These are phyloP conservation scores for Alosa alosa DNA, from an alignment of 2,113 vertebrate species.

Conservation along the genomic window DNA sequence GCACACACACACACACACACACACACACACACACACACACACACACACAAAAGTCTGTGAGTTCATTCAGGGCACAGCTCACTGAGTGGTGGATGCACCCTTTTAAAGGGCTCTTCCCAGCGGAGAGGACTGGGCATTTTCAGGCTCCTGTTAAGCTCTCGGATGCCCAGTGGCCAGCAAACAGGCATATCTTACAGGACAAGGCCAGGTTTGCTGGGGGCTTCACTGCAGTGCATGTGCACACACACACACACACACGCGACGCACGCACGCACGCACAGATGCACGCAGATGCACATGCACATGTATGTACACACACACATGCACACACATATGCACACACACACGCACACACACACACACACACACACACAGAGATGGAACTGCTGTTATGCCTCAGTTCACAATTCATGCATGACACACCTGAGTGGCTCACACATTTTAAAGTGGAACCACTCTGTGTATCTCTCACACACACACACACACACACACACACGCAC, in stretches of 20 bases:
- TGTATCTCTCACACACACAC: neutral
- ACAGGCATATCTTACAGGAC: constrained; percentile 8
- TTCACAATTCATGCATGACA: constrained; percentile 2
- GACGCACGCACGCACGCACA: neutral
- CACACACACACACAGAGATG: constrained; percentile 28
- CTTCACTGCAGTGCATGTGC: neutral
- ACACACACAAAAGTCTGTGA: neutral
- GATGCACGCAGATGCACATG: constrained; percentile 15
- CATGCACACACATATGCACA: neutral
- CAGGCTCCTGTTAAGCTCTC: neutral
- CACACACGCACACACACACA: constrained; percentile 16
- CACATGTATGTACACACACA: neutral
- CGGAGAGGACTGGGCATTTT: neutral
- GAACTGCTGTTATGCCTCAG: constrained; percentile 19
- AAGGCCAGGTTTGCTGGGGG: neutral
- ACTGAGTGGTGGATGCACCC: neutral
- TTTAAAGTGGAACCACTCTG: neutral
- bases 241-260: neutral
- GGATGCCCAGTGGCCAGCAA: neutral
- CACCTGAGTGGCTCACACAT: constrained; percentile 1
- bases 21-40: neutral
- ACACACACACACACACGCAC: neutral
- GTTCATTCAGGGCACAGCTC: neutral
- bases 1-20: neutral
- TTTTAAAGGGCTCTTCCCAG: neutral